These are phyloP conservation scores for Mixornis gularis DNA, from an alignment of 2,113 vertebrate genomes.

Conservation along the genomic window DNA sequence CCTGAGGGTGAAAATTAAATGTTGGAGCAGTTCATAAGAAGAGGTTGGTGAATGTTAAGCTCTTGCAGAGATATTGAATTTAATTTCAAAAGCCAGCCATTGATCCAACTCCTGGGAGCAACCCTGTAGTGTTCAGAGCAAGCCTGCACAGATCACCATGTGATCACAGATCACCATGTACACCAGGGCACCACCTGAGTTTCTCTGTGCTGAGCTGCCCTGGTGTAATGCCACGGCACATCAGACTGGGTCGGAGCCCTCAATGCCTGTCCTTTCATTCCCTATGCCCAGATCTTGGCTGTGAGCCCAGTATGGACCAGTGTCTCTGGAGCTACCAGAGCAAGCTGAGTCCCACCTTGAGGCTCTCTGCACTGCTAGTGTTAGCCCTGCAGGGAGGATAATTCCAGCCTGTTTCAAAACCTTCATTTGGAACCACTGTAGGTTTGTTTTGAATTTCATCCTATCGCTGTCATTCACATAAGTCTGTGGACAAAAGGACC, in stretches of 20 bases:
- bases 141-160: background rate
- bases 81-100: background rate
- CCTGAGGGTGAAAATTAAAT: background rate
- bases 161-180: background rate
- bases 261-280: background rate
- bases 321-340: background rate
- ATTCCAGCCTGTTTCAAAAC: background rate
- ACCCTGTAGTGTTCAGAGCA: background rate
- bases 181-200: background rate
- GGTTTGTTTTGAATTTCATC: background rate
- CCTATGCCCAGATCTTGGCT: background rate
- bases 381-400: background rate
- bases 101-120: background rate
- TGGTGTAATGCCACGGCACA: background rate
- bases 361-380: background rate
- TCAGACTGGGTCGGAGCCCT: background rate
- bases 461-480: background rate
- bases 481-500: background rate
- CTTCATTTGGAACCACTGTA: background rate
- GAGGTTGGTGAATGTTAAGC: background rate
- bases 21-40: background rate
- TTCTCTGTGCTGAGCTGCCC: background rate
- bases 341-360: background rate
- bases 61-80: background rate
- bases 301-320: rapidly evolving